Evolutionary conservation across 1,140 invertebrate genomes (phyloP).

Genomic region (Triops longicaudatus): DNA sequence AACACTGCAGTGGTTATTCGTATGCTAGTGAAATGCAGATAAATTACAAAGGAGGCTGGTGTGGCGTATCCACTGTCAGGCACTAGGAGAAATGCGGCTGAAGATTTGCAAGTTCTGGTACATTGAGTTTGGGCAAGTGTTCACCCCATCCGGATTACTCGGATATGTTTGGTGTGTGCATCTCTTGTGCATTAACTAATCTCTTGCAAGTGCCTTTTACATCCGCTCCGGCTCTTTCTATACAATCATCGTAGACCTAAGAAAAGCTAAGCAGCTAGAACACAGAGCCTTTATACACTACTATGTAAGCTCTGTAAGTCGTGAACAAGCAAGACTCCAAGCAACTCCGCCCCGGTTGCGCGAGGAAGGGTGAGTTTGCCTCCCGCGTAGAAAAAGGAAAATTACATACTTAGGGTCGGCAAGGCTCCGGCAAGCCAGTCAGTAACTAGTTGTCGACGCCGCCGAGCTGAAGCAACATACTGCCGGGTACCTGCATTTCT

Average conservation of each 20-base stretch:
- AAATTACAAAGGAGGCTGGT: too few relatives aligned
- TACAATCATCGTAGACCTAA: neutral
- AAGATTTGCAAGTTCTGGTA: too few relatives aligned
- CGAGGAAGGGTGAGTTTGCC: neutral
- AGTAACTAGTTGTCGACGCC: neutral
- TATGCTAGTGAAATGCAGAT: too few relatives aligned
- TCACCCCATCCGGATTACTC: too few relatives aligned
- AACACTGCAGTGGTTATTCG: too few relatives aligned
- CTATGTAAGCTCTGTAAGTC: neutral
- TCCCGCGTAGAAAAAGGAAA: neutral
- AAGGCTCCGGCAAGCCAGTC: neutral
- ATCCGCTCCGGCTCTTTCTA: neutral
- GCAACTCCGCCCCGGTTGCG: neutral
- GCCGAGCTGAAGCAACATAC: neutral
- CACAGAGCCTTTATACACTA: constrained; percentile 5
- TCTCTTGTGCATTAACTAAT: too few relatives aligned
- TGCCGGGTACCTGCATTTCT: neutral
- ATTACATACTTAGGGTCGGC: neutral
- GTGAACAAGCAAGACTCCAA: neutral
- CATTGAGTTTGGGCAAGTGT: too few relatives aligned
- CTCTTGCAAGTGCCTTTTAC: neutral
- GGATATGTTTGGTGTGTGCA: too few relatives aligned
- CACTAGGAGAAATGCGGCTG: too few relatives aligned
- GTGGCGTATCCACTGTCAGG: too few relatives aligned
- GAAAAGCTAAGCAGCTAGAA: neutral